Percentiles rank a stretch among this genome's conserved stretches.
phyloP scores from a whole-genome alignment of 1,140 invertebrate genomes.

The Macrocentrus cingulum region DNA sequence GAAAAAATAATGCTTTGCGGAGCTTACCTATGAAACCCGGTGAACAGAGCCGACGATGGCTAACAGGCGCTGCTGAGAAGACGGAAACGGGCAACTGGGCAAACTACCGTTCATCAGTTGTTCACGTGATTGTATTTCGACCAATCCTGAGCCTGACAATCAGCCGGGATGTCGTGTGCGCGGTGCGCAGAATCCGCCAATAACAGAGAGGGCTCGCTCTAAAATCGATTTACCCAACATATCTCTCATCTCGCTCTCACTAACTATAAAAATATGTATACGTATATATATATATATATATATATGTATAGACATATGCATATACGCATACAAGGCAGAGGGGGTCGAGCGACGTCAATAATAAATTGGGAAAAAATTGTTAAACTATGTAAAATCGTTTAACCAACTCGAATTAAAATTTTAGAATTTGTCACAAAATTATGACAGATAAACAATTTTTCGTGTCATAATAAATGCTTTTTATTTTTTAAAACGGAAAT shows the following conservation, averaged over 20 bases:
- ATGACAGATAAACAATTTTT: too few species aligned
- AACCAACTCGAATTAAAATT: too few species aligned
- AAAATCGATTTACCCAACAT: slow-evolving; percentile 24
- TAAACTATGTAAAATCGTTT: too few species aligned
- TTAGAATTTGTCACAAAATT: too few species aligned
- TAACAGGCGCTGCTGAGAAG: slow-evolving; percentile 52
- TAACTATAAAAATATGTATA: neutral
- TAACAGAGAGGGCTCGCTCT: slow-evolving; percentile 1
- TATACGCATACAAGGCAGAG: too few species aligned
- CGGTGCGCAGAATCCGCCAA: slow-evolving; percentile 16
- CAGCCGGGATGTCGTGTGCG: slow-evolving; percentile 11
- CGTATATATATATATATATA: too few species aligned
- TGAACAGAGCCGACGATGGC: slow-evolving; percentile 53
- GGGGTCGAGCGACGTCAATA: too few species aligned
- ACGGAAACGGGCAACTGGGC: slow-evolving; percentile 50
- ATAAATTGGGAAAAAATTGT: too few species aligned
- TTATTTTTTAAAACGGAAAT: too few species aligned
- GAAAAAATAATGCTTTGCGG: slow-evolving; percentile 3
- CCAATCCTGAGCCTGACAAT: slow-evolving; percentile 20
- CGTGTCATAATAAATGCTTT: too few species aligned
- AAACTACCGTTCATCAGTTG: slow-evolving; percentile 34
- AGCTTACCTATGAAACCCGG: slow-evolving; percentile 49
- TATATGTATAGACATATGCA: too few species aligned
- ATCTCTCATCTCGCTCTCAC: slow-evolving; percentile 9
- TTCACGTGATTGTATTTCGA: slow-evolving; percentile 21